Evolutionary conservation across 2,888 invertebrate species (phyloP), one percentile per base, ranked within the genome.

Genomic region (Rutpela maculata): DNA sequence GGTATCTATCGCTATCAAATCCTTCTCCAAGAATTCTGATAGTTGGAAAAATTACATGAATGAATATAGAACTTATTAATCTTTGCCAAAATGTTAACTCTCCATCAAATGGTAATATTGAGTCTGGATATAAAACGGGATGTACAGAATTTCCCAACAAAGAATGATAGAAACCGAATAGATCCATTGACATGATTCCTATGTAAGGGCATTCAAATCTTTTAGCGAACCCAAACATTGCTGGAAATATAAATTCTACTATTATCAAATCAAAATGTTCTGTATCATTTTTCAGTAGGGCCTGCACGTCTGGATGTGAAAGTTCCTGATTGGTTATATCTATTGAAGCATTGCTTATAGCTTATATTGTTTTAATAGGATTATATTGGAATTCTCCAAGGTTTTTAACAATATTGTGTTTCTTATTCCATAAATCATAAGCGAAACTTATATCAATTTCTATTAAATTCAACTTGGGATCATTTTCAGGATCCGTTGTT

Each of bases 401-500:
- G 31, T 35, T 55, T 17, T 31, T 56, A 43, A 62, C n/a, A 26
- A 69, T 9, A 17, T 75, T 63, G 17, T 31, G 22, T 22, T 19
- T 50, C 2, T 18, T 50, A 6, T 7, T 5, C 60, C 18, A 62
- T 2, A 77, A 15, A 7, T 77, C 60, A 68, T 74, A 74, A 4
- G 70, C 55, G 17, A 22, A 72, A 60, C 68, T 62, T 59, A 84
- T 65, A 71, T 84, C 81, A 19, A 84, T 83, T 80, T 84, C 83
- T 43, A 75, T 78, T 12, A 76, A 66, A 5, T 85, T 81, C 0
- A 90, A 83, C 2, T 84, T 81, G 11, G 83, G 70, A 67, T 90
- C 89, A 35, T 89, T 88, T 0, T 90, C 82, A 19, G 83, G 83
- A 77, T 84, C 83, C 4, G 82, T 80, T 2, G 84, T 84, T 15